Base-by-base conservation (phyloP, 1,140 invertebrate genomes). In the Drosophila setifemur region DNA sequence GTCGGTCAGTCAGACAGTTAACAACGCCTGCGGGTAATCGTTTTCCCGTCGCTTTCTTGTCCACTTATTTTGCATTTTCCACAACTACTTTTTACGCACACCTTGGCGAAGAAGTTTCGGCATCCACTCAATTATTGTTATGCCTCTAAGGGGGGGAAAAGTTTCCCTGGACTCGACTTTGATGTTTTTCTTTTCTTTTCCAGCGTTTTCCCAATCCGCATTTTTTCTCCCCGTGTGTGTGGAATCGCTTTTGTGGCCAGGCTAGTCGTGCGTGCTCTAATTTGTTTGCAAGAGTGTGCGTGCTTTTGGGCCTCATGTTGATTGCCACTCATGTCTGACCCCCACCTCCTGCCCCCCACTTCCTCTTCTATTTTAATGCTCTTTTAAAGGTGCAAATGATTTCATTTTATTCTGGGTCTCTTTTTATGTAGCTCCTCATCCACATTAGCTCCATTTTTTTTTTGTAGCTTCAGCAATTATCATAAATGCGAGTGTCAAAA, bases 61-160 rank as follows among this genome's bases (percentile, higher is more conserved):
- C 12, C 4, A 28, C 58, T 52, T 85, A 54, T 54, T 83, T 85
- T 85, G 79, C 79, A 83, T 83, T 79, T 74, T 21, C 39, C 19
- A 50, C 21, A 57, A 57, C 48, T 43, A 23, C 42, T 52, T 50
- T 44, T 37, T 39, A 26, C 3, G 21, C 50, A 28, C 19, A 19
- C 58, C 25, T 39, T 45, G 40, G 29, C 35, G 52, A 39, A 37
- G 23, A 72, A 49, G 50, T 44, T 53, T 40, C 31, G 67, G 45
- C 54, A 64, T 70, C 73, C 37, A 85, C 81, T 85, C 79, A 85
- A 85, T 86, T 85, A 85, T 83, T 85, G 74, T 79, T 63, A 63
- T 83, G 74, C 79, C 70, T 37, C 44, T 50, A 64, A 40, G 44
- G 23, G 45, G 44, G 23, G 21, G 23, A 54, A 55, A 85, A 70